Evolutionary conservation across 2,113 vertebrate genomes (phyloP), one percentile per base, ranked within the genome.

Genomic region (Tyrannus savana): DNA sequence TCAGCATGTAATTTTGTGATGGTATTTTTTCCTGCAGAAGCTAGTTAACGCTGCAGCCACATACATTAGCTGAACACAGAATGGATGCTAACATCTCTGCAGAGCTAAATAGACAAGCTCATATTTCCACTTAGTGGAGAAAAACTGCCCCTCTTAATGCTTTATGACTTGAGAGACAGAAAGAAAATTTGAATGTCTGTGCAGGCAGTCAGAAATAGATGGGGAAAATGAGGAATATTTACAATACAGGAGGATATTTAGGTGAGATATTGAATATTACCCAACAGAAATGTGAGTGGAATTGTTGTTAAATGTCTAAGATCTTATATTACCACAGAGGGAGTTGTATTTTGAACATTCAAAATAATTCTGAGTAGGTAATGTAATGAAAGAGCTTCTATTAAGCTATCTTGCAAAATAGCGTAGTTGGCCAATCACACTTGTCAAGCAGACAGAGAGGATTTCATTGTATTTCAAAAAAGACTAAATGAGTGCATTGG

Each of bases 141-240:
- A 93, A 94, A 96, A 90, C 60, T 81, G 85, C 59, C 85, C 76
- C 64, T 84, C 75, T 80, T 81, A 78, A 88, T 68, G 85, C 79
- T 93, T 95, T 90, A 88, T 56, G 56, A 80, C 56, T 68, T 88
- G 87, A 88, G 59, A 88, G 90, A 74, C 92, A 86, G 82, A 74
- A 92, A 75, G 89, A 93, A 90, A 87, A 95, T 94, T 75, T 92
- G 76, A 56, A 44, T 80, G 27, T 46, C 82, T 74, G 39, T 63
- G 85, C 52, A 71, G 47, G 80, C 39, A 85, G 59, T 67, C 83
- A 92, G 79, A 42, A 93, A 37, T 66, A 72, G 47, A 92, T 75
- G 76, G 72, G 46, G 31, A 30, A 93, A 94, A 79, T 88, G 8
- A 94, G 67, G 79, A 90, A 88, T 92, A 93, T 94, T 96, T 95